These are phyloP conservation scores for Drosophila takahashii DNA, from an alignment of 1,140 invertebrate species.

Conservation along the genomic window DNA sequence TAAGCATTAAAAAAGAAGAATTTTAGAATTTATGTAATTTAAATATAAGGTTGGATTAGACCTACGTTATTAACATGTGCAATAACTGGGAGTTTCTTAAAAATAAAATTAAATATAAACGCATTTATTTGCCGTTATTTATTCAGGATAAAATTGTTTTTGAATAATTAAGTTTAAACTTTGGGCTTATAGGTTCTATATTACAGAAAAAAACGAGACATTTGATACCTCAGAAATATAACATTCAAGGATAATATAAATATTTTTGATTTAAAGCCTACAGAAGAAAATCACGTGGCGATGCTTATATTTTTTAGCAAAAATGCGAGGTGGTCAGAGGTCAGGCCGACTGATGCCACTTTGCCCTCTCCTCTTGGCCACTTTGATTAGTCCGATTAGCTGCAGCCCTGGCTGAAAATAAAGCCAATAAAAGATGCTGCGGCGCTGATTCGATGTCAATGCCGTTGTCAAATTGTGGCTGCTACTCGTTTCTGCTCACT, in stretches of 20 bases:
- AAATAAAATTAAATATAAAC: no score
- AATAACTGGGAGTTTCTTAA: no score
- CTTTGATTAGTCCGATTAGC: constrained; percentile 7
- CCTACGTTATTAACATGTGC: no score
- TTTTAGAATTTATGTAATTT: no score
- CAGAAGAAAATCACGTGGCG: neutral
- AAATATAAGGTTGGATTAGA: no score
- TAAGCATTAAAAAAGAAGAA: neutral
- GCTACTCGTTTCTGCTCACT: constrained; percentile 1
- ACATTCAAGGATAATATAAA: neutral
- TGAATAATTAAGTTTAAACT: no score
- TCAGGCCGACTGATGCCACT: constrained; percentile 5
- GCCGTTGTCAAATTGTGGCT: constrained; percentile 52
- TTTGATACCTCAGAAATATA: no score
- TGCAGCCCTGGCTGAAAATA: constrained; percentile 29
- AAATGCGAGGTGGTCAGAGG: constrained; percentile 6
- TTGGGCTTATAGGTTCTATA: no score
- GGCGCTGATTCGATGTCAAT: constrained; percentile 68
- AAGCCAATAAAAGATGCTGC: constrained; percentile 18
- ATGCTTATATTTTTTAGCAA: neutral
- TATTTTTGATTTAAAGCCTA: neutral
- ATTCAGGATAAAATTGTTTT: no score
- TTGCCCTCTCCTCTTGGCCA: constrained; percentile 2
- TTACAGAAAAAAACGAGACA: no score
- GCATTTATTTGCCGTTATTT: no score